A percentile compares a stretch with the other conserved stretches of the same genome.
phyloP scores from a whole-genome alignment of 2,797 vertebrate genomes.

The Chelidonichthys spinosus region DNA sequence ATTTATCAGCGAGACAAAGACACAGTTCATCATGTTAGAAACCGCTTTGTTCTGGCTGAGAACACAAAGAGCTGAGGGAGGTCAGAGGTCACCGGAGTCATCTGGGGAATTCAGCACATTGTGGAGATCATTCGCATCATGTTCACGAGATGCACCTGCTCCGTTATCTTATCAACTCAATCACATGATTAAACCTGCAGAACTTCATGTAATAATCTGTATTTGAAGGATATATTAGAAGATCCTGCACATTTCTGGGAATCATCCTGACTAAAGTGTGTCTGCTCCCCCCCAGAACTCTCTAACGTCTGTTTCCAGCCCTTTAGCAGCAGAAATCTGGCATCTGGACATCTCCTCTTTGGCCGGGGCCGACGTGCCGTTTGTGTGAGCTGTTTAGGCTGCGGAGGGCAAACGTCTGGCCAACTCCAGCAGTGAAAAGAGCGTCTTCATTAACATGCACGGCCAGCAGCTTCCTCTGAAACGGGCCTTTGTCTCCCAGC shows the following conservation, averaged over 20 bases:
- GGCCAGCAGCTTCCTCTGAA: constrained; percentile 80
- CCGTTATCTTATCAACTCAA: not conserved
- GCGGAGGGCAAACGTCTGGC: constrained; percentile 74
- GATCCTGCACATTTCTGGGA: not conserved
- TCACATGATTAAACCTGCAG: constrained; percentile 2
- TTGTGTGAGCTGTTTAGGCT: constrained; percentile 47
- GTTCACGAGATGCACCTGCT: constrained; percentile 1
- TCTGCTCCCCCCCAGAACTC: not conserved
- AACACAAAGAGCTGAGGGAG: constrained; percentile 30
- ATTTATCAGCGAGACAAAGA: constrained; percentile 73
- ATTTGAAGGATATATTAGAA: not conserved
- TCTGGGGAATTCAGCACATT: constrained; percentile 33
- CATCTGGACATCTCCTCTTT: constrained; percentile 15
- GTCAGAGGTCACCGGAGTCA: constrained; percentile 24
- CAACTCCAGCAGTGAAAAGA: constrained; percentile 69
- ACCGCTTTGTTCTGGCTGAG: constrained; percentile 39
- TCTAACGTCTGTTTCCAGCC: constrained; percentile 25
- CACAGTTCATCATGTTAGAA: constrained; percentile 54
- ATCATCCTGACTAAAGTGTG: not conserved
- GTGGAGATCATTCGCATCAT: constrained; percentile 1
- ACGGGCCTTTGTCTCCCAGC: constrained; percentile 74
- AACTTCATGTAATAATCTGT: not conserved
- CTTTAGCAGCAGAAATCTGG: constrained; percentile 7
- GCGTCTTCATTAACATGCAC: constrained; percentile 80
- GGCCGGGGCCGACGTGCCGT: constrained; percentile 24